phyloP scores from a whole-genome alignment of 2,797 vertebrate genomes.

The Falco berigora region DNA sequence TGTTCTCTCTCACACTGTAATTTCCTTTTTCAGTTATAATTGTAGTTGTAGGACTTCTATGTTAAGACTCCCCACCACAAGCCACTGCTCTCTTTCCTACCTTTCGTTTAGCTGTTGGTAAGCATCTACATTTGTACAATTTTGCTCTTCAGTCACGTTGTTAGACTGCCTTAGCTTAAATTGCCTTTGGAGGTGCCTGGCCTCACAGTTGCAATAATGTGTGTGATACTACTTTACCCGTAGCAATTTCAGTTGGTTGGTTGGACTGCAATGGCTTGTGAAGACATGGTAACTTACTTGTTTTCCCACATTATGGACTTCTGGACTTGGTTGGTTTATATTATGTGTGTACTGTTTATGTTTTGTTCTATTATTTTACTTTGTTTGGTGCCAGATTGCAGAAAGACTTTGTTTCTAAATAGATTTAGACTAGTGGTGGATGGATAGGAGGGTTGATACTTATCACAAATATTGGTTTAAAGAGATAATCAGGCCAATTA shows the following conservation, averaged over 20 bases:
- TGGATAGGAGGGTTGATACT: neutral
- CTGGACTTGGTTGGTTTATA: neutral
- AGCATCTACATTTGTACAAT: accelerated
- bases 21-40: neutral
- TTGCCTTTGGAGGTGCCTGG: neutral
- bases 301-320: neutral
- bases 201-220: neutral
- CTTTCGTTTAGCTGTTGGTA: neutral
- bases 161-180: neutral
- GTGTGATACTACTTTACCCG: neutral
- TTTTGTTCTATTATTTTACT: neutral
- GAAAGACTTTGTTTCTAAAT: neutral
- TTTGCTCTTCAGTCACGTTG: neutral
- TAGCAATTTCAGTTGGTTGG: neutral
- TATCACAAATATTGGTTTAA: constrained; percentile 39
- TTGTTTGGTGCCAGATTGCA: neutral
- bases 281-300: neutral
- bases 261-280: neutral
- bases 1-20: neutral
- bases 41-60: neutral
- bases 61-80: neutral
- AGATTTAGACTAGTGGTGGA: neutral
- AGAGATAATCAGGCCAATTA: constrained; percentile 54
- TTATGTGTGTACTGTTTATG: neutral
- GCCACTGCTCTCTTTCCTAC: neutral